These are phyloP conservation scores for Accipiter cooperii DNA, from an alignment of 2,113 vertebrate species.

Conservation along the genomic window DNA sequence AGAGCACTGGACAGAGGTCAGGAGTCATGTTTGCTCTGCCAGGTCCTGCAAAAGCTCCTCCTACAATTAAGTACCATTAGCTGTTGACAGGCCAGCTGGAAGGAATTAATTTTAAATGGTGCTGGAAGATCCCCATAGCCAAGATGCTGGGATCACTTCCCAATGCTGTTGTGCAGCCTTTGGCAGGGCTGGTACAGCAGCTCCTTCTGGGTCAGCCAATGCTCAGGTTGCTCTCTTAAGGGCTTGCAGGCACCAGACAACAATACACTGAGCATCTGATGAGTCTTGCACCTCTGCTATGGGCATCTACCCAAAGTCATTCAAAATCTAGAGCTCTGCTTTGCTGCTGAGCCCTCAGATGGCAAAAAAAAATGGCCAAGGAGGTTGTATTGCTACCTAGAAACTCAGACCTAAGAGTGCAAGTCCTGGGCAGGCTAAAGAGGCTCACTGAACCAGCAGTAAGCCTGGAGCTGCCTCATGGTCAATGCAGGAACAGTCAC, in stretches of 20 bases:
- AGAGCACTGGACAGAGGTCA: background rate
- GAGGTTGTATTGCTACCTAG: background rate
- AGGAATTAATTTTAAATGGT: background rate
- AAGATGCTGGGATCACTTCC: background rate
- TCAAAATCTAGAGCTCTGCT: background rate
- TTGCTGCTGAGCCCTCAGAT: background rate
- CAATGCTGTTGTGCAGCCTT: background rate
- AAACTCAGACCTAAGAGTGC: background rate
- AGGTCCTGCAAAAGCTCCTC: background rate
- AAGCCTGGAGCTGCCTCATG: background rate
- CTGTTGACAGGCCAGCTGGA: background rate
- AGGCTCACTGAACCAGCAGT: background rate
- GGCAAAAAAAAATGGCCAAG: background rate
- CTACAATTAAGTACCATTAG: background rate
- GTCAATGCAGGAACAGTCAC: background rate
- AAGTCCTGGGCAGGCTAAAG: background rate
- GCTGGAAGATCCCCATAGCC: background rate
- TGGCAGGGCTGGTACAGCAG: background rate
- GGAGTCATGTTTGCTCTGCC: background rate
- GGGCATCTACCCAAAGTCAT: background rate
- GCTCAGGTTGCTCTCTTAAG: background rate
- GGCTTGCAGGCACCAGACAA: background rate
- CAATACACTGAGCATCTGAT: background rate
- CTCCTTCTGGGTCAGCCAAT: fast-evolving
- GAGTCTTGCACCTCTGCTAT: background rate